Percentiles rank a stretch among this genome's conserved stretches.
Conservation (phyloP, 2,113 vertebrate genomes). For the Bufo bufo region DNA sequence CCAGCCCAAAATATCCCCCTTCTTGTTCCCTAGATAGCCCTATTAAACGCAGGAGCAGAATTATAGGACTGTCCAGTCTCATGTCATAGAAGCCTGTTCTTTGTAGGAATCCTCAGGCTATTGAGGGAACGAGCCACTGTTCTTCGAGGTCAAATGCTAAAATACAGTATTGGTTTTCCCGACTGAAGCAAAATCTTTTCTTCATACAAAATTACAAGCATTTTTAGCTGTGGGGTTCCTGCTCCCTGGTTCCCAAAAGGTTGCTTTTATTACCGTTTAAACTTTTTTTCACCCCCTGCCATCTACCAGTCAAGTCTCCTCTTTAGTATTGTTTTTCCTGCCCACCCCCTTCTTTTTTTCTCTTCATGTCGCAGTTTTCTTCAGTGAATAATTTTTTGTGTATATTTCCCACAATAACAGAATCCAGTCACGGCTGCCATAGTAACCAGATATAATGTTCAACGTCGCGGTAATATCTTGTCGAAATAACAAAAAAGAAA, state of each 20-base stretch:
- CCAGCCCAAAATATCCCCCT: background rate
- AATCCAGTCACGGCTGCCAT: constrained; percentile 83
- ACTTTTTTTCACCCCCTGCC: constrained; percentile 66
- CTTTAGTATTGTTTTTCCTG: constrained; percentile 65
- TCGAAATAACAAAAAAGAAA: constrained; percentile 85
- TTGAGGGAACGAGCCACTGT: background rate
- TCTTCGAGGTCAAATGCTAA: constrained; percentile 47
- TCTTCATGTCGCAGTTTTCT: constrained; percentile 71
- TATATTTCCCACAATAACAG: constrained; percentile 86
- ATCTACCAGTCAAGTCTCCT: background rate
- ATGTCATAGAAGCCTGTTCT: constrained; percentile 22
- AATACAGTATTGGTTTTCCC: constrained; percentile 44
- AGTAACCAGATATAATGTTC: constrained; percentile 81
- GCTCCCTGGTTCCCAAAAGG: constrained; percentile 69
- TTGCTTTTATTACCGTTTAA: constrained; percentile 78
- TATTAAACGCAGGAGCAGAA: background rate
- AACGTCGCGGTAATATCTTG: constrained; percentile 80
- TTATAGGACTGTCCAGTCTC: background rate
- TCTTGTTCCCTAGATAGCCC: constrained; percentile 6
- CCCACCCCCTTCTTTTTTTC: constrained; percentile 80
- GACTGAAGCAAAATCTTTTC: constrained; percentile 49
- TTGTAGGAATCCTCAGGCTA: constrained; percentile 3
- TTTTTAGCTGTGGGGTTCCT: constrained; percentile 63
- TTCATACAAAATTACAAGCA: constrained; percentile 20
- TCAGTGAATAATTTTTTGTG: constrained; percentile 83